phyloP scores from a whole-genome alignment of 2,113 vertebrate species.

The Athene cunicularia region DNA sequence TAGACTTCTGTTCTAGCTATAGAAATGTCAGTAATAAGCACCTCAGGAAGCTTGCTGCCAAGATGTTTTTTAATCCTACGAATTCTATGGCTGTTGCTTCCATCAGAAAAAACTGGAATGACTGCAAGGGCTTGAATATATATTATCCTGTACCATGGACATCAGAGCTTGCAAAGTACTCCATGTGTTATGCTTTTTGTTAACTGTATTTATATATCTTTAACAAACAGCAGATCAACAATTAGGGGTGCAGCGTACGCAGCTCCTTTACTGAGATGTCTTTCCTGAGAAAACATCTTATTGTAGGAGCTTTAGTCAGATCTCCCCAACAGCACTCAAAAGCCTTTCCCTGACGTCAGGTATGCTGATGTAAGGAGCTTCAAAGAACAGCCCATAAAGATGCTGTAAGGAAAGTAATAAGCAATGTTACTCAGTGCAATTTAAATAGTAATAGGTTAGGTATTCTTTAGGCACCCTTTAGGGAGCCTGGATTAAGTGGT shows the following conservation, averaged over 20 bases:
- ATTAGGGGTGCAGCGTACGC: neutral
- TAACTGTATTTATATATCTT: neutral
- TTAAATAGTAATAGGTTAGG: neutral
- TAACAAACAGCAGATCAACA: neutral
- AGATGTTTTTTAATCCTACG: neutral
- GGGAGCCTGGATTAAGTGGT: neutral
- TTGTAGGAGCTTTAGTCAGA: neutral
- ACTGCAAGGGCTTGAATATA: neutral
- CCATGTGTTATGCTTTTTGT: neutral
- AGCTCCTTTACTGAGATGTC: neutral
- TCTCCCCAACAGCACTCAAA: neutral
- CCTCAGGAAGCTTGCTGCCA: neutral
- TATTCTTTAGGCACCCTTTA: neutral
- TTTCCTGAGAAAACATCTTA: neutral
- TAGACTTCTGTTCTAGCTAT: constrained; percentile 5
- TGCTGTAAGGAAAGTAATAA: neutral
- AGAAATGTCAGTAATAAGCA: neutral
- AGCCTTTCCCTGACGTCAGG: neutral
- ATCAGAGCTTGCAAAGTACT: neutral
- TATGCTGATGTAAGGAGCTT: neutral
- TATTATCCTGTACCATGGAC: neutral
- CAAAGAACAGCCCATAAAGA: neutral
- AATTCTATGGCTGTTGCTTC: neutral
- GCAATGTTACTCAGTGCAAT: neutral
- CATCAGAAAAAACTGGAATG: neutral